Conservation (phyloP, 2,797 vertebrate species). For the Hozukius guyotensis region DNA sequence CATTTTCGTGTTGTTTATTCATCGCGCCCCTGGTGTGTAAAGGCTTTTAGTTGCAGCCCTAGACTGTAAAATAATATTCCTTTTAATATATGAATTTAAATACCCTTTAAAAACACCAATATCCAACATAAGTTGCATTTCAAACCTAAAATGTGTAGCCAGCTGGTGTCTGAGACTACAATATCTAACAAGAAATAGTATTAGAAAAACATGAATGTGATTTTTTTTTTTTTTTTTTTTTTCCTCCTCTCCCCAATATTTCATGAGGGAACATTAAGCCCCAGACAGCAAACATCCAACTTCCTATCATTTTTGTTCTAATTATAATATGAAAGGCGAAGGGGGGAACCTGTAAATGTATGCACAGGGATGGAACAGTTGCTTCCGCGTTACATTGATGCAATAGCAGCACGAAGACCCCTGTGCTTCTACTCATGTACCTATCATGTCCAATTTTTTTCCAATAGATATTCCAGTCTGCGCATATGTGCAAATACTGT, state of each 20-base stretch:
- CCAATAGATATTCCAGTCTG: conserved; percentile 62
- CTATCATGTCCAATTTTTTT: conserved; percentile 82
- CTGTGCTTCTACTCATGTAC: conserved; percentile 72
- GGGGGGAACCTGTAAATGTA: conserved; percentile 49
- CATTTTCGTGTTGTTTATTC: too few relatives aligned
- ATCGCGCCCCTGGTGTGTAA: too few relatives aligned
- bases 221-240: conserved; percentile 28
- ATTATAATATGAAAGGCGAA: conserved; percentile 78
- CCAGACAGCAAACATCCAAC: conserved; percentile 70
- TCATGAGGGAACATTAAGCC: conserved; percentile 66
- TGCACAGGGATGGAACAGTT: conserved; percentile 42
- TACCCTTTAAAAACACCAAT: neutral
- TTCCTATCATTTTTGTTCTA: conserved; percentile 70
- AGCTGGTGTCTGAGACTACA: conserved; percentile 34
- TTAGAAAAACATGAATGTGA: conserved; percentile 62
- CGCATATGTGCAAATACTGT: conserved; percentile 51
- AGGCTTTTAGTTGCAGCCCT: neutral
- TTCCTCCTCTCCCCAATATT: conserved; percentile 60
- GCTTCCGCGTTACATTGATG: conserved; percentile 49
- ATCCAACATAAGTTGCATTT: conserved; percentile 50
- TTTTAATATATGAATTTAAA: conserved; percentile 2
- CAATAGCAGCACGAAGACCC: conserved; percentile 57
- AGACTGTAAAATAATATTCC: neutral
- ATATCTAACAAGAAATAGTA: conserved; percentile 67
- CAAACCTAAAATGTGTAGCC: conserved; percentile 29